Conservation (phyloP, 2,113 vertebrate species). For the Panthera leo region DNA sequence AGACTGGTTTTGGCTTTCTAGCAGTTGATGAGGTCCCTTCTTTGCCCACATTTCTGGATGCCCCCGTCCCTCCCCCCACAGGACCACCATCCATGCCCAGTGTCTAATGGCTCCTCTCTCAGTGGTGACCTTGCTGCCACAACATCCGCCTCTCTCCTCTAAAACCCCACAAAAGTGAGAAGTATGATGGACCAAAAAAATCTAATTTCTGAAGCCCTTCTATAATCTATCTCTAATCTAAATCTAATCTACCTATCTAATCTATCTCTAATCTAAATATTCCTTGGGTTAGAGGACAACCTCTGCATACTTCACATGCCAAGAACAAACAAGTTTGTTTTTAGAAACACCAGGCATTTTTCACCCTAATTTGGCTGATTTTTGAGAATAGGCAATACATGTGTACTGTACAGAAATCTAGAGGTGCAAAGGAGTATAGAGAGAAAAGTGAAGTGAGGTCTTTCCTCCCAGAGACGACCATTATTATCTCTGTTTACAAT, state of each 20-base stretch:
- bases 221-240: background rate
- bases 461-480: background rate
- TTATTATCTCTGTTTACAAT: background rate
- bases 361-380: background rate
- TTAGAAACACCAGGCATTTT: slow-evolving; percentile 2
- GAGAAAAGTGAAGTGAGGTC: background rate
- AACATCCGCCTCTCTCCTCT: background rate
- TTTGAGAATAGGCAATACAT: background rate
- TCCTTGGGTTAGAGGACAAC: background rate
- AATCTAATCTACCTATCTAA: too few relatives aligned
- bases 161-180: background rate
- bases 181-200: background rate
- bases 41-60: background rate
- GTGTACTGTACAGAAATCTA: background rate
- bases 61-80: rapidly evolving
- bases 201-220: background rate
- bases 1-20: background rate
- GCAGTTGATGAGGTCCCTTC: background rate
- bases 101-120: background rate
- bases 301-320: background rate
- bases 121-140: background rate
- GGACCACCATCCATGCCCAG: background rate
- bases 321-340: slow-evolving; percentile 19
- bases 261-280: background rate
- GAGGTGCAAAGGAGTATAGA: background rate